These are phyloP conservation scores for Phyllotis vaccarum DNA, from an alignment of 2,797 vertebrate species.

Conservation along the genomic window DNA sequence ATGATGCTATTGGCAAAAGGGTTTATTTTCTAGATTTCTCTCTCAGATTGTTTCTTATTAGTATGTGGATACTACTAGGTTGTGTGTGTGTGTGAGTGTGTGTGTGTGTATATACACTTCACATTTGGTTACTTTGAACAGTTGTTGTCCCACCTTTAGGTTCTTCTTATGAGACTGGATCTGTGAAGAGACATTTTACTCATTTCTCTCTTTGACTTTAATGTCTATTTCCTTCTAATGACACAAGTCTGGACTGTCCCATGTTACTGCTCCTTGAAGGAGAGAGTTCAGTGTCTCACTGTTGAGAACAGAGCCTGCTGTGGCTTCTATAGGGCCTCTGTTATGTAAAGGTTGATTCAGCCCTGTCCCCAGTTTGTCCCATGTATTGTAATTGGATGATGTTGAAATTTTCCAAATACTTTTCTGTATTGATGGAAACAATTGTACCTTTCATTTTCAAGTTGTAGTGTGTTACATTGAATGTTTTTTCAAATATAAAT, in stretches of 20 bases:
- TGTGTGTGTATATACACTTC: background rate
- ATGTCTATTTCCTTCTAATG: background rate
- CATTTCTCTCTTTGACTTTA: background rate
- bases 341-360: background rate
- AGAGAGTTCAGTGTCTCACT: background rate
- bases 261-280: background rate
- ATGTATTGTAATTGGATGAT: background rate
- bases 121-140: too few relatives aligned
- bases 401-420: background rate
- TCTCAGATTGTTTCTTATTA: background rate
- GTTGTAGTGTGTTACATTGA: background rate
- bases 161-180: background rate
- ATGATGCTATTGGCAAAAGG: background rate
- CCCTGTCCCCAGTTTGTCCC: background rate
- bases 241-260: background rate
- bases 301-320: background rate
- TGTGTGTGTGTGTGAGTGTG: background rate
- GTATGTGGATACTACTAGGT: background rate
- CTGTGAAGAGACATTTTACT: background rate
- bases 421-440: background rate
- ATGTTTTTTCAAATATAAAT: slow-evolving; percentile 23
- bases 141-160: background rate
- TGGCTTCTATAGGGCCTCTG: background rate
- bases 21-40: background rate
- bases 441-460: background rate